Percentiles rank a stretch among this genome's conserved stretches.
Evolutionary conservation across 2,888 invertebrate genomes (phyloP).

Genomic region (Acrobasis suavella): DNA sequence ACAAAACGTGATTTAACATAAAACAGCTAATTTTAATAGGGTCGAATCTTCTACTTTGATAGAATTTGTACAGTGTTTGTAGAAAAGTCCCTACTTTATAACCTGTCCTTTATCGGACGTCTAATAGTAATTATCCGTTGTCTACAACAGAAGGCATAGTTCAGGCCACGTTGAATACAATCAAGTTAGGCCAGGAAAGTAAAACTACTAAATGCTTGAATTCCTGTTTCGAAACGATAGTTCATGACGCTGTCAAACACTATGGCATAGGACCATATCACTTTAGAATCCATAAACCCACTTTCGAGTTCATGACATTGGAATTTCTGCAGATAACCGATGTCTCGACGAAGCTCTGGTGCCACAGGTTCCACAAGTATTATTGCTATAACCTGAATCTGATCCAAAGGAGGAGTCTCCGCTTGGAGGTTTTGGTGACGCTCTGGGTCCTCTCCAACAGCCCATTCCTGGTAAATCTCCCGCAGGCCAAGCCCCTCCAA

Average conservation of each 20-base stretch:
- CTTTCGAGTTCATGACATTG: slow-evolving; percentile 70
- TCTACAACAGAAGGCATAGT: slow-evolving; percentile 57
- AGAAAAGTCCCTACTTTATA: slow-evolving; percentile 62
- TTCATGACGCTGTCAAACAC: slow-evolving; percentile 38
- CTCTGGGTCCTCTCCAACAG: slow-evolving; percentile 80
- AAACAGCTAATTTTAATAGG: slow-evolving; percentile 40
- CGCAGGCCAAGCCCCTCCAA: slow-evolving; percentile 88
- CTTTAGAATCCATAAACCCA: slow-evolving; percentile 38
- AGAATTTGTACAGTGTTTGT: slow-evolving; percentile 62
- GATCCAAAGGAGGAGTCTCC: slow-evolving; percentile 91
- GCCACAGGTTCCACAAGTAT: slow-evolving; percentile 87
- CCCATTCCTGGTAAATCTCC: slow-evolving; percentile 83
- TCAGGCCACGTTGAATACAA: slow-evolving; percentile 60
- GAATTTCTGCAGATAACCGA: slow-evolving; percentile 75
- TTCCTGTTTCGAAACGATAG: slow-evolving; percentile 39
- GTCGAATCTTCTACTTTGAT: slow-evolving; percentile 47
- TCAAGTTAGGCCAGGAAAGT: slow-evolving; percentile 62
- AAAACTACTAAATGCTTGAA: slow-evolving; percentile 62
- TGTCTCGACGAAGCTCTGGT: slow-evolving; percentile 81
- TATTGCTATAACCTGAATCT: slow-evolving; percentile 93
- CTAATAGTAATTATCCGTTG: slow-evolving; percentile 38
- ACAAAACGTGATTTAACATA: slow-evolving; percentile 25
- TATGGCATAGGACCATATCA: slow-evolving; percentile 53
- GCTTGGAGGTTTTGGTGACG: slow-evolving; percentile 84
- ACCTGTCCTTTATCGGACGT: slow-evolving; percentile 46